Evolutionary conservation across 2,113 vertebrate genomes (phyloP).

Genomic region (Solea senegalensis): DNA sequence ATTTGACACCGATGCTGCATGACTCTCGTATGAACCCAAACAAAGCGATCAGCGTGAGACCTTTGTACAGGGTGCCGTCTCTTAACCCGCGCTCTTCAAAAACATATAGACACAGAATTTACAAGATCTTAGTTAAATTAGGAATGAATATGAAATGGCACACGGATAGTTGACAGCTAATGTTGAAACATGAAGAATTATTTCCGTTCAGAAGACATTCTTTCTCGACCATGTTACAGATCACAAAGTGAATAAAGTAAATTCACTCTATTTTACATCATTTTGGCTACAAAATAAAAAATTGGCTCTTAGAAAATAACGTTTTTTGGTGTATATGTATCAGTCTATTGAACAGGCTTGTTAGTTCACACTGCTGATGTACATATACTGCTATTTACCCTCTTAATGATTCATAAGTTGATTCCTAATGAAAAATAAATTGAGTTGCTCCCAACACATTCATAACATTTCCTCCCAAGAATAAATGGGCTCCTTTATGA

Average conservation of each 20-base stretch:
- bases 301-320: too few relatives aligned
- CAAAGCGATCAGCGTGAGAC: conserved; percentile 69
- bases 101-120: background rate
- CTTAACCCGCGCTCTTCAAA: conserved; percentile 8
- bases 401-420: conserved; percentile 69
- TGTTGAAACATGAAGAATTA: too few relatives aligned
- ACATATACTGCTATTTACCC: conserved; percentile 72
- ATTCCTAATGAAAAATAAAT: conserved; percentile 84
- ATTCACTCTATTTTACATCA: too few relatives aligned
- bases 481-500: conserved; percentile 86
- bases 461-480: conserved; percentile 80
- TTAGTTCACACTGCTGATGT: conserved; percentile 33
- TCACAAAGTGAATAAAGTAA: too few relatives aligned
- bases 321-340: too few relatives aligned
- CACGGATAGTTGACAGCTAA: too few relatives aligned
- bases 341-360: too few relatives aligned
- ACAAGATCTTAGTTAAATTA: background rate
- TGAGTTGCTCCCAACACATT: conserved; percentile 80
- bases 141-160: too few relatives aligned
- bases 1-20: conserved; percentile 68
- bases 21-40: conserved; percentile 74
- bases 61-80: conserved; percentile 34
- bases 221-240: too few relatives aligned
- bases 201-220: too few relatives aligned
- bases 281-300: too few relatives aligned